Conservation (phyloP, 2,113 vertebrate species). For the Ammodytes marinus region DNA sequence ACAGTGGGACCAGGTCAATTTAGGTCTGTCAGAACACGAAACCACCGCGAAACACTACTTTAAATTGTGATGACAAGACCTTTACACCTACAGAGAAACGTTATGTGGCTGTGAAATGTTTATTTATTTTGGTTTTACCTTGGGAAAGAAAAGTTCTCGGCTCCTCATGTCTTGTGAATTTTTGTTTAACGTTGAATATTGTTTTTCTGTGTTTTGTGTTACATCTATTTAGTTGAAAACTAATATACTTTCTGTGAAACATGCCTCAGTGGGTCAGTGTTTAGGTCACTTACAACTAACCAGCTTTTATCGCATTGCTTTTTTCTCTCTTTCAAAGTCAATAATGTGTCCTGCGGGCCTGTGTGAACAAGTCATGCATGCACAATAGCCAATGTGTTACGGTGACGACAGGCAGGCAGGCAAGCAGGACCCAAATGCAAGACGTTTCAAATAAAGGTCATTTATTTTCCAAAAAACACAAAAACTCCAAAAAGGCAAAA, state of each 20-base stretch:
- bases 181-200: neutral
- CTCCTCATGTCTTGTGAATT: neutral
- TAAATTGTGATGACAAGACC: neutral
- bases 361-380: conserved; percentile 43
- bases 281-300: conserved; percentile 57
- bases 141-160: neutral
- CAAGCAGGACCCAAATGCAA: too few relatives aligned
- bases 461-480: too few relatives aligned
- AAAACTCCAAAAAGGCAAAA: too few relatives aligned
- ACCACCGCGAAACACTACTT: neutral
- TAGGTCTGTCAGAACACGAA: neutral
- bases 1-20: neutral
- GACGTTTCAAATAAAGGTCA: too few relatives aligned
- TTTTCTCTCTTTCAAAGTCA: neutral
- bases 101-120: conserved; percentile 1
- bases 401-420: too few relatives aligned
- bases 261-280: neutral
- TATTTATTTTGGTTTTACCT: neutral
- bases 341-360: conserved; percentile 11
- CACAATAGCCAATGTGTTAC: conserved; percentile 8
- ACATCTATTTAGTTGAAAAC: neutral
- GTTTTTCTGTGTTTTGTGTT: neutral
- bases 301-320: conserved; percentile 46
- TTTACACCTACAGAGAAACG: neutral
- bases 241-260: conserved; percentile 1